Base-by-base conservation (phyloP, 2,888 invertebrate genomes). In the Odontocerum albicorne region DNA sequence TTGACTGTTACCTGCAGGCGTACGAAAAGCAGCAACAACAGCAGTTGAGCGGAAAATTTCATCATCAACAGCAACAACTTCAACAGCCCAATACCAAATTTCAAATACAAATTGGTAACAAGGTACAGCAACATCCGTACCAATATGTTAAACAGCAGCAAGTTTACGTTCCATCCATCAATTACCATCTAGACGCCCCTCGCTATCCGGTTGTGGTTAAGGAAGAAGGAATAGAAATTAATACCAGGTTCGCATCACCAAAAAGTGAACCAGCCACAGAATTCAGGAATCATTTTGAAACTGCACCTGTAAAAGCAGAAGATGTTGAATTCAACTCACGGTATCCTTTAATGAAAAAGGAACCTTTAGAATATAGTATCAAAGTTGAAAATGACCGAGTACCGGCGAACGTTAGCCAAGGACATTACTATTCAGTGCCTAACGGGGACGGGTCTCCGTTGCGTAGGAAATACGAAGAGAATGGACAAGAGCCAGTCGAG, bases 381-480 rank as follows among this genome's bases (percentile, higher is more conserved):
- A n/a, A n/a, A n/a, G 27, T 27, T 7, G 27, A 27, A 27, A 27
- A 27, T 10, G 27, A 27, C 10, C 4, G 27, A 27, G 27, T 27
- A 4, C 27, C 27, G 6, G 10, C 10, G 10, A 27, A 27, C 10
- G 6, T 7, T 4, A 27, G 6, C 4, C 10, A 7, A 27, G 6
- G 6, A 27, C 10, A 27, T 10, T 27, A 27, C 10, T 16, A 31
- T n/a, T 10, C 10, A 10, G 32, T 19, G 15, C 16, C 33, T 6
- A 16, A 8, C 33, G 33, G 32, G 8, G 53, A 15, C 36, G 43
- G 33, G 10, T 45, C 44, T n/a, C 45, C 44, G 2, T 6, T 17
- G 22, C 19, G 45, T 10, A 16, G 38, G 12, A 40, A 45, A 60
- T 13, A 70, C 67, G 63, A 68, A 70, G 36, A 62, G 27, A 27